Evolutionary conservation across 2,113 vertebrate species (phyloP), one percentile per base, ranked within the genome.

Genomic region (Pterocles burchelli): DNA sequence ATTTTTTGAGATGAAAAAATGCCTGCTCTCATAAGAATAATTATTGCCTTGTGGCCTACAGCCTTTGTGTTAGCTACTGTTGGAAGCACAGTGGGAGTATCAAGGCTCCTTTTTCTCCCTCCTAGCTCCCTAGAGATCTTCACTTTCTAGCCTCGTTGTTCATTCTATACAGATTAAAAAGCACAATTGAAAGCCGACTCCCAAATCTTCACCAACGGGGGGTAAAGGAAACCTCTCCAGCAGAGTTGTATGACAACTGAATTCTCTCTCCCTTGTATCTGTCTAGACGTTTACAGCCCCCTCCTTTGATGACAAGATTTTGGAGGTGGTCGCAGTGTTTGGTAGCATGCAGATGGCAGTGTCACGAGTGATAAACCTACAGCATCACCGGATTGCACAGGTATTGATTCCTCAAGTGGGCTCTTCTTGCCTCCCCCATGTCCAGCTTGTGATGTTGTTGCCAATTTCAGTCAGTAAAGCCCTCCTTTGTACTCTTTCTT

Each of bases 301-400:
- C 0, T 99, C 99, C 2, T 99, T 99, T 1, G 99, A 99, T 19
- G 99, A 99, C 77, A 99, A 99, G 98, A 98, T 99, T 75, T 94
- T 99, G 97, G 99, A 99, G 97, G 99, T 99, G 84, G 99, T 99
- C 4, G 99, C 99, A 0, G 99, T 99, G 88, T 99, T 99, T 20
- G 99, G 99, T 77, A 99, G 99, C 96, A 99, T 99, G 99, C 99
- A 99, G 98, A 99, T 99, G 99, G 99, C 99, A 1, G 99, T 99
- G 57, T 99, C 99, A 9, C 97, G 99, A 19, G 99, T 99, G 70
- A 99, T 99, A 91, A 99, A 99, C 89, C 98, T 99, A 48, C 99
- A 99, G 91, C 99, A 99, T 92, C 99, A 99, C 84, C 98, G 99
- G 46, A 99, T 99, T 28, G 99, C 99, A 34, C 99, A 99, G 99